A percentile compares a stretch with the other conserved stretches of the same genome.
These are phyloP conservation scores for Amiota communis DNA, from an alignment of 2,888 invertebrate genomes.

Conservation along the genomic window DNA sequence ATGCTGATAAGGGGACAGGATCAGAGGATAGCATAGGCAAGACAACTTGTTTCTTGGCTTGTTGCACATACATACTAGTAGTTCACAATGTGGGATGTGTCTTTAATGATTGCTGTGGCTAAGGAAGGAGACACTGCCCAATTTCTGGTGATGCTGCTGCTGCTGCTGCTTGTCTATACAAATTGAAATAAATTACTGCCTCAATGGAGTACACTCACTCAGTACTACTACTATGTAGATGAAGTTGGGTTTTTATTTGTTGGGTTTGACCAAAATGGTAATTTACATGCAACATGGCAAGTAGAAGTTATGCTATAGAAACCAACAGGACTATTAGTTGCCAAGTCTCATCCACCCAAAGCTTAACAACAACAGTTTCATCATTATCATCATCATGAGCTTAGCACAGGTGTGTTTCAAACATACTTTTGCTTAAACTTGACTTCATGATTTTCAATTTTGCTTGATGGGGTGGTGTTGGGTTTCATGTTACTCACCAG, in stretches of 20 bases:
- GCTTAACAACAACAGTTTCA: not conserved
- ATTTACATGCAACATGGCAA: constrained; percentile 51
- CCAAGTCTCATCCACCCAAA: not conserved
- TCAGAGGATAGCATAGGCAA: not conserved
- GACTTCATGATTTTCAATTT: no score
- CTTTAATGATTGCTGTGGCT: constrained; percentile 7
- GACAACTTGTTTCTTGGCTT: no score
- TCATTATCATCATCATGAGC: no score
- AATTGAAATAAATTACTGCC: constrained; percentile 66
- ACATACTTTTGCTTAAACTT: no score
- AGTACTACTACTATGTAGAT: not conserved
- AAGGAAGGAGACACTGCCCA: not conserved
- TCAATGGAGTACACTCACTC: constrained; percentile 38
- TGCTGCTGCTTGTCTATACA: constrained; percentile 48
- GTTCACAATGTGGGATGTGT: no score
- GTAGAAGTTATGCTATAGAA: not conserved
- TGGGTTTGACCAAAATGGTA: constrained; percentile 43
- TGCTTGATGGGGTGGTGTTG: no score
- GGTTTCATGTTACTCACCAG: constrained; percentile 76
- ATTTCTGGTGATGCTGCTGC: constrained; percentile 30
- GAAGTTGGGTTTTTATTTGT: not conserved
- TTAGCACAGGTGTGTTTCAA: not conserved
- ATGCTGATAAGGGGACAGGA: not conserved
- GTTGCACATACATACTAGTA: no score
- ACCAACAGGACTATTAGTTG: not conserved